Percentiles rank a stretch among this genome's conserved stretches.
Conservation (phyloP, 2,797 vertebrate species). For the Sebastes baramenuke region DNA sequence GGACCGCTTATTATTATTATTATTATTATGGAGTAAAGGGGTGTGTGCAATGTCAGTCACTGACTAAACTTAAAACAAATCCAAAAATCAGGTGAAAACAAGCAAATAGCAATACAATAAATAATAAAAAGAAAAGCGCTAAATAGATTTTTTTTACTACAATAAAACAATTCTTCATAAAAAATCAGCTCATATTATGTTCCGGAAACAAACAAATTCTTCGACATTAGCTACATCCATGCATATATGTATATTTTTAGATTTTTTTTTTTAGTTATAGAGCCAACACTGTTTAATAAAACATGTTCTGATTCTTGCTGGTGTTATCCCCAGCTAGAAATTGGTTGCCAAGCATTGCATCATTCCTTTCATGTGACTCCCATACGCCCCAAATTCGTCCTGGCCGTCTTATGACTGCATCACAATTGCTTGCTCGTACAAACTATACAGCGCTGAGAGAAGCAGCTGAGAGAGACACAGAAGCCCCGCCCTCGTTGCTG, state of each 20-base stretch:
- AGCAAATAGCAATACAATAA: background rate
- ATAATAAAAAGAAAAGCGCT: background rate
- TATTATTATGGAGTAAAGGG: background rate
- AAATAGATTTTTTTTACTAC: background rate
- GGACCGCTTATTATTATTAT: background rate
- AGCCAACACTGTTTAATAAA: slow-evolving; percentile 90
- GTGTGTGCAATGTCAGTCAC: slow-evolving; percentile 2
- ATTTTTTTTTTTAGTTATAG: slow-evolving; percentile 72
- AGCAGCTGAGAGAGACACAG: background rate
- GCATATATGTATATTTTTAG: slow-evolving; percentile 86
- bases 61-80: slow-evolving; percentile 21
- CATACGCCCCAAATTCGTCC: slow-evolving; percentile 90
- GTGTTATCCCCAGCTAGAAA: slow-evolving; percentile 90
- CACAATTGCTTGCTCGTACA: slow-evolving; percentile 84
- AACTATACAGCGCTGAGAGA: slow-evolving; percentile 71
- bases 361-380: slow-evolving; percentile 92
- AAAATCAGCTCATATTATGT: slow-evolving; percentile 54
- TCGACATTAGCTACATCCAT: slow-evolving; percentile 81
- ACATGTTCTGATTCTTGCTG: slow-evolving; percentile 87
- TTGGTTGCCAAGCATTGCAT: slow-evolving; percentile 90
- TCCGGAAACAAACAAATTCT: slow-evolving; percentile 78
- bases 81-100: slow-evolving; percentile 9
- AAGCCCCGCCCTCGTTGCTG: slow-evolving; percentile 49
- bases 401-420: slow-evolving; percentile 90
- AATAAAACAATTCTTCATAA: background rate